A percentile compares a stretch with the other conserved stretches of the same genome.
phyloP scores from a whole-genome alignment of 2,113 vertebrate genomes.

The Chlamydotis undulata region DNA sequence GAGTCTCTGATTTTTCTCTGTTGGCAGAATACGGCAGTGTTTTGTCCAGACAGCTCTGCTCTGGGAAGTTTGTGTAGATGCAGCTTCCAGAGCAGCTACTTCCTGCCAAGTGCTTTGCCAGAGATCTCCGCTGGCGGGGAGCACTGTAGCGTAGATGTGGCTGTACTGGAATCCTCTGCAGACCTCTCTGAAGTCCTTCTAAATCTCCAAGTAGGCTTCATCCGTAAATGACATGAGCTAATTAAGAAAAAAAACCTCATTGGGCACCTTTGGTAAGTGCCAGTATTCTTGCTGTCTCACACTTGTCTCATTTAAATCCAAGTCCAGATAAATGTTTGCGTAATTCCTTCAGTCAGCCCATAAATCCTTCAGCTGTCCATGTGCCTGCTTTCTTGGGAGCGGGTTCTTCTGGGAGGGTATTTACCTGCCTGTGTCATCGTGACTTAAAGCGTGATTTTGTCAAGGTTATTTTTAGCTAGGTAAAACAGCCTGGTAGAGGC shows the following conservation, averaged over 20 bases:
- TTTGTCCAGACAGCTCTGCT: slow-evolving; percentile 59
- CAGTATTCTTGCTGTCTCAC: not conserved
- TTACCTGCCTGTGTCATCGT: not conserved
- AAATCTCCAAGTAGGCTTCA: not conserved
- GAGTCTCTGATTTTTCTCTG: not conserved
- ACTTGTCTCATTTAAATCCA: not conserved
- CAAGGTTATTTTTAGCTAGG: slow-evolving; percentile 57
- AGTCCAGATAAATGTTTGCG: not conserved
- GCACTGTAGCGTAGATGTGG: not conserved
- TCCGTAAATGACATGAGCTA: not conserved
- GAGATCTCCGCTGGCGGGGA: not conserved
- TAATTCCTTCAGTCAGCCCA: not conserved
- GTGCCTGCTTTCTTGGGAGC: rapidly evolving
- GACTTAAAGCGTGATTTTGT: not conserved
- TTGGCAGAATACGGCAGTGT: slow-evolving; percentile 29
- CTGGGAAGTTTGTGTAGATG: slow-evolving; percentile 36
- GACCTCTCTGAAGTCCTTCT: not conserved
- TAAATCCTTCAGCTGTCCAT: not conserved
- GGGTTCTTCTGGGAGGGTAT: not conserved
- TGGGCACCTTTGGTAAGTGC: not conserved
- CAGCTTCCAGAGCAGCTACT: slow-evolving; percentile 52
- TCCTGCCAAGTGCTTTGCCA: slow-evolving; percentile 43
- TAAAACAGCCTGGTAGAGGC: slow-evolving; percentile 43
- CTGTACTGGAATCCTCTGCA: not conserved
- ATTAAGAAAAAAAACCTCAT: not conserved